Evolutionary conservation across 1,140 invertebrate species (phyloP), one percentile per base, ranked within the genome.

Genomic region (Drosophila rhopaloa): DNA sequence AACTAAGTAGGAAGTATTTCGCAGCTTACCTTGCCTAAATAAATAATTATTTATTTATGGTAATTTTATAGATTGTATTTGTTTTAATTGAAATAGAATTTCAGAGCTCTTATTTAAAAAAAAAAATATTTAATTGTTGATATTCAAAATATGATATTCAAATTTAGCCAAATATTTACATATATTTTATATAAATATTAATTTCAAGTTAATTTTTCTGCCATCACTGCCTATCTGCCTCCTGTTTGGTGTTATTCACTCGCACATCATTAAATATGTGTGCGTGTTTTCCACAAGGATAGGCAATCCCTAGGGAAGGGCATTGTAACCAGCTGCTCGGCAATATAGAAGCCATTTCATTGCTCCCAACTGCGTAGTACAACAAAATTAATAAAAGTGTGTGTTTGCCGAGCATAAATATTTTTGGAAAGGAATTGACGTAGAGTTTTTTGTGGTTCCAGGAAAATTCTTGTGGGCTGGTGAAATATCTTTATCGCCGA

Each of bases 311-410:
- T 38, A 37, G 44, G 66, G 68, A 19, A 71, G 63, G 63, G 68
- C 63, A 71, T 48, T 71, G 50, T 48, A 29, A 50, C 37, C 68
- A 72, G 67, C 68, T 72, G 68, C 67, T 50, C 5, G 10, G 27
- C 9, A 47, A 68, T 47, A 40, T n/a, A 10, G 27, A 50, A 50
- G 44, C 38, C 71, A 72, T 71, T 71, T 71, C 44, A 29, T 16
- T 14, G 68, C 32, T 27, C 44, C 68, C 68, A 72, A 53, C 68
- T 72, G 51, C 11, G 66, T 37, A 19, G 32, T 19, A 35, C 24
- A 11, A 35, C 4, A 35, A 50, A 56, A 41, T 38, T 24, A 19
- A 47, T 46, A 63, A 35, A 67, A 66, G 63, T 41, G 14, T 1
- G 29, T 51, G 19, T 68, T 47, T 68, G 32, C 38, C n/a, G 16